Base-by-base conservation (phyloP, 1,140 invertebrate species). In the Saccostrea cuccullata region DNA sequence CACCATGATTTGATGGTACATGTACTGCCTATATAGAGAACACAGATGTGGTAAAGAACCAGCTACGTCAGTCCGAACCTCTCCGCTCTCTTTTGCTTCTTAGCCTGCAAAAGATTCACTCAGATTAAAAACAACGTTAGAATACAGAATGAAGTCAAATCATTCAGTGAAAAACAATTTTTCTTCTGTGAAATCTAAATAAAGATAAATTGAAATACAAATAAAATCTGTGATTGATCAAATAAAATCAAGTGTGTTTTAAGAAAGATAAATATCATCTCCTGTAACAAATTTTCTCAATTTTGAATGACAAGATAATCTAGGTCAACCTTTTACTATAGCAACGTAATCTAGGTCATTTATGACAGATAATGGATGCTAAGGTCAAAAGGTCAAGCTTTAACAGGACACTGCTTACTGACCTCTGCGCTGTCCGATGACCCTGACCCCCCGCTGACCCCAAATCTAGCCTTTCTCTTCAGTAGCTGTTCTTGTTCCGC, bases 391-490 rank as follows among this genome's bases (percentile, higher is more conserved):
- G 17, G 17, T n/a, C 15, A 36, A 6, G 17, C 15, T 64, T 20
- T n/a, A 20, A n/a, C 70, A 15, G 13, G 11, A 15, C 30, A 30
- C 0, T 73, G 2, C 26, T 26, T 17, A 77, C 70, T 77, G 13
- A 77, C 70, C 8, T 77, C 70, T 30, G 15, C 13, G 30, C 70
- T 36, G 3, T 77, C 70, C 30, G 26, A 77, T 77, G 26, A 26
- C 0, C 11, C 26, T 77, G 70, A 36, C 26, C 26, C 30, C 26
- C 13, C 26, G 26, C 70, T 40, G 26, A 67, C 89, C 55, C 90
- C 90, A 84, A 91, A 91, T 88, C 90, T 87, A 23, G 89, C 85
- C 82, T 90, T 89, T 64, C 91, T 87, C 60, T 89, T 91, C n/a
- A 64, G 23, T 17, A 88, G 83, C 30, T 85, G 86, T 12, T 87